These are phyloP conservation scores for Gastracanthus pulcherrimus DNA, from an alignment of 2,888 invertebrate genomes.

Conservation along the genomic window DNA sequence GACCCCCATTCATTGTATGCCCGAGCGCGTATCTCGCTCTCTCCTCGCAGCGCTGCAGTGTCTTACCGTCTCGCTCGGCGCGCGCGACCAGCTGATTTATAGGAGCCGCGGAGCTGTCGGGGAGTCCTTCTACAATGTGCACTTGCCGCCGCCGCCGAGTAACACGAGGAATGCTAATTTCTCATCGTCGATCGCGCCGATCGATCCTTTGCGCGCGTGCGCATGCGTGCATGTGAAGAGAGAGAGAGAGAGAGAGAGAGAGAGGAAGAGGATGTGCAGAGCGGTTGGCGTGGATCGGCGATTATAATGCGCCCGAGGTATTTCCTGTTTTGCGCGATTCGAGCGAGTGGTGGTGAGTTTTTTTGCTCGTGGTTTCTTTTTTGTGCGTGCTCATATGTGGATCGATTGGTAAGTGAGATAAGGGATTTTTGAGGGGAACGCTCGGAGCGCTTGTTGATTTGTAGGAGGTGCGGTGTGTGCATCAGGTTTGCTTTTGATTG, in stretches of 20 bases:
- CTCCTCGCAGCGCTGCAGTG: not conserved
- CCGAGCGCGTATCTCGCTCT: not conserved
- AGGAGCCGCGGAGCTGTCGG: constrained; percentile 3
- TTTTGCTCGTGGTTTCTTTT: not conserved
- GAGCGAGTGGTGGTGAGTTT: not conserved
- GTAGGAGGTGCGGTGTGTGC: not conserved
- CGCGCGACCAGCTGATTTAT: constrained; percentile 34
- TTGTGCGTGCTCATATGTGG: not conserved
- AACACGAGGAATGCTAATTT: constrained; percentile 52
- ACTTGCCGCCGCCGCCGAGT: not conserved
- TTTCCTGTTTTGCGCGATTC: constrained; percentile 47
- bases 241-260: not conserved
- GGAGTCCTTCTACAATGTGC: constrained; percentile 4
- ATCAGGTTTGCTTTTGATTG: no score
- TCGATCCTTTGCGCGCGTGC: constrained; percentile 11
- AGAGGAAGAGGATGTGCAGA: not conserved
- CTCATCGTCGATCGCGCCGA: constrained; percentile 39
- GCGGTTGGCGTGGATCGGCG: constrained; percentile 2
- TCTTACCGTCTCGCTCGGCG: not conserved
- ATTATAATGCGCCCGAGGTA: constrained; percentile 52
- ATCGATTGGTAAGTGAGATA: not conserved
- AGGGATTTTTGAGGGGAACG: not conserved
- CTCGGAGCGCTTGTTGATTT: not conserved
- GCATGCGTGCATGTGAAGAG: not conserved
- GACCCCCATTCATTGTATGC: not conserved